phyloP scores from a whole-genome alignment of 2,797 vertebrate genomes.

The Petrocephalus sullivani region DNA sequence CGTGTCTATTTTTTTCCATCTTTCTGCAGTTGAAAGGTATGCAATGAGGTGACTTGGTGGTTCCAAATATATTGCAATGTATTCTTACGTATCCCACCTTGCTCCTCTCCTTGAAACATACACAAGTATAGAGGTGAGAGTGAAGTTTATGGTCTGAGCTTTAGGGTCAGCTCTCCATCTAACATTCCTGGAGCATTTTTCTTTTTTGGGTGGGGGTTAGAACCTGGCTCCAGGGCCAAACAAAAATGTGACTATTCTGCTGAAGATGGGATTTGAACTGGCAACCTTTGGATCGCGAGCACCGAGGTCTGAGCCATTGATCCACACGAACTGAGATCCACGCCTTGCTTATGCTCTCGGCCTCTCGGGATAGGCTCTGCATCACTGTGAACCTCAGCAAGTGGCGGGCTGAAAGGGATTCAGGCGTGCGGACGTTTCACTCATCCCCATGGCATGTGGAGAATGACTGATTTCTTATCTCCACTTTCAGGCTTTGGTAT shows the following conservation, averaged over 20 bases:
- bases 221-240: neutral
- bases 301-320: neutral
- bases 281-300: neutral
- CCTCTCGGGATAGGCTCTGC: neutral
- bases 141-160: neutral
- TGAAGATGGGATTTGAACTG: neutral
- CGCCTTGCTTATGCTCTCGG: neutral
- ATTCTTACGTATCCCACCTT: neutral
- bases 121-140: neutral
- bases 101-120: neutral
- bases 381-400: neutral
- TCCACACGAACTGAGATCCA: neutral
- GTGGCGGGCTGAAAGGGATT: neutral
- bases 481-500: neutral
- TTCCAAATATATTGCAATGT: neutral
- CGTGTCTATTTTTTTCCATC: neutral
- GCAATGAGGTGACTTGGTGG: neutral
- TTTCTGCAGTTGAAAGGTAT: neutral
- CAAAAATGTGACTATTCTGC: neutral
- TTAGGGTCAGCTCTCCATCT: neutral
- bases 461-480: constrained; percentile 13
- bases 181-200: neutral
- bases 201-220: neutral
- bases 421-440: neutral
- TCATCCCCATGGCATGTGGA: constrained; percentile 24